Evolutionary conservation across 2,113 vertebrate species (phyloP).

Genomic region (Gallinago jamesoni): DNA sequence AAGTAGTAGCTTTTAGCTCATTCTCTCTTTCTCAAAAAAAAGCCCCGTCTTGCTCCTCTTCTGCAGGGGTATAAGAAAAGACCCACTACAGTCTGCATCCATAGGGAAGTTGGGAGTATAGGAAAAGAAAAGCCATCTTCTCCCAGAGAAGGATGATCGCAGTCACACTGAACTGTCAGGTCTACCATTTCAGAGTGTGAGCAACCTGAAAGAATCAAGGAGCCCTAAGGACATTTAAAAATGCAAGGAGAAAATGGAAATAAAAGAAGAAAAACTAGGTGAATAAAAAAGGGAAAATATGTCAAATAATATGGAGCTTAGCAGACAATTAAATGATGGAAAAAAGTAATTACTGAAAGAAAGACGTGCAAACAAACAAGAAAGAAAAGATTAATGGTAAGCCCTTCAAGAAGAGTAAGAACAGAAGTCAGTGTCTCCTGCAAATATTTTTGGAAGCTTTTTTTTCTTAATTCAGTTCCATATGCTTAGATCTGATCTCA

Average conservation of each 20-base stretch:
- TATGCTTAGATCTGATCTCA: neutral
- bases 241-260: neutral
- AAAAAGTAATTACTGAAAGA: neutral
- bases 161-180: neutral
- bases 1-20: neutral
- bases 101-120: neutral
- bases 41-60: neutral
- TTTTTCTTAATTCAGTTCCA: neutral
- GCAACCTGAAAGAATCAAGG: neutral
- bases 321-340: neutral
- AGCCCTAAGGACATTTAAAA: neutral
- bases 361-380: neutral
- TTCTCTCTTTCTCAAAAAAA: neutral
- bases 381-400: neutral
- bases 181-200: neutral
- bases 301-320: neutral
- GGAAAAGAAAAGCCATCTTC: neutral
- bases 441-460: constrained; percentile 14
- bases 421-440: neutral
- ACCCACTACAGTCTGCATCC: neutral
- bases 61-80: neutral
- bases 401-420: neutral
- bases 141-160: neutral
- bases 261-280: neutral
- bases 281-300: neutral